Base-by-base conservation (phyloP, 23 tunicate species). In the Halocynthia roretzi region DNA sequence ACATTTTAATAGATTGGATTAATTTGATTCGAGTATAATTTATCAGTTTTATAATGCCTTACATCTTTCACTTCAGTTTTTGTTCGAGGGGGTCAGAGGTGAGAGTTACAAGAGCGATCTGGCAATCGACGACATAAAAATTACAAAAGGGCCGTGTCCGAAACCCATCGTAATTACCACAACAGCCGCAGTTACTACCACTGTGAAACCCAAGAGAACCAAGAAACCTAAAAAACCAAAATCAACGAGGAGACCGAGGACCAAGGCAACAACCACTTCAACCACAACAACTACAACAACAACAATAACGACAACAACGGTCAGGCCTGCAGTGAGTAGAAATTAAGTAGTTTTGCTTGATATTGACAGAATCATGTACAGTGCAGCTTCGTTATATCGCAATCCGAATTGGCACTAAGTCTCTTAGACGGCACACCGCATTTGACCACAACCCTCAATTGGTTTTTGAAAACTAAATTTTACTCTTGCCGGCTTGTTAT, bases 61-160 rank as follows among this genome's bases (percentile, higher is more conserved):
- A 9, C 65, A 11, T 71, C 14, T 72, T 72, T 49, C 63, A 73
- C 5, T 17, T n/a, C 58, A 87, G 93, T 57, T 87, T 54, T 15
- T 56, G 18, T 92, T 92, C 55, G 85, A 71, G 72, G 87, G 92
- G 7, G 64, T 80, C 8, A 56, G 87, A 23, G 98, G 98, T 10
- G 6, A 51, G 4, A 67, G 54, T 23, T 78, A 54, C 67, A 54
- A 23, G 15, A 76, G 98, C 52, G 98, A 92, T 70, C 77, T 92
- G 57, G 92, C 98, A 5, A 92, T 92, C 54, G 98, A 92, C 81
- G 98, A 92, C 64, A 71, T 92, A 23, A 8, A 65, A 52, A 54
- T 92, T 4, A 56, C 51, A 0, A 22, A 31, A 20, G 61, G 76
- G 21, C 54, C 77, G 5, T 92, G 98, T 55, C 86, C 81, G 11